Percentiles rank a stretch among this genome's conserved stretches.
Conservation (phyloP, 2,797 vertebrate species). For the Loris lydekkerianus region DNA sequence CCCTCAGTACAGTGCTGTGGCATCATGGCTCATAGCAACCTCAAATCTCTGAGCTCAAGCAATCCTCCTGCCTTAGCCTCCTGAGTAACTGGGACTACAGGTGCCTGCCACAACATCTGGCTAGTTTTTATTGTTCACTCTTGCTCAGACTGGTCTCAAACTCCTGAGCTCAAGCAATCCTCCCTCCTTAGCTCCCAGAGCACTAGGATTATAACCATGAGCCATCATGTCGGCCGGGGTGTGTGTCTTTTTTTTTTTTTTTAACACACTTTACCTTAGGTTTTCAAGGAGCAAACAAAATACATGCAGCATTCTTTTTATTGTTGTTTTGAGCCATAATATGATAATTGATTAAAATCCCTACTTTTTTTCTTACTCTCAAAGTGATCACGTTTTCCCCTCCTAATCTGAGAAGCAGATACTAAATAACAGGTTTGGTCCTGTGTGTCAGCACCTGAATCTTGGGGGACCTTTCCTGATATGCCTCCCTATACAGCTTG, state of each 20-base stretch:
- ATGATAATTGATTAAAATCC: conserved; percentile 11
- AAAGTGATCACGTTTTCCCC: background rate
- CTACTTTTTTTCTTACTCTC: conserved; percentile 40
- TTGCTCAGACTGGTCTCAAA: no score
- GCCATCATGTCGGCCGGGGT: no score
- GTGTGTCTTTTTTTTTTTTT: background rate
- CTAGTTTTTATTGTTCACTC: no score
- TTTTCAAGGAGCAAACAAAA: conserved; percentile 39
- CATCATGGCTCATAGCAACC: no score
- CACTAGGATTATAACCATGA: no score
- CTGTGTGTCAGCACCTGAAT: background rate
- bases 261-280: background rate
- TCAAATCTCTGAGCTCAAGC: no score
- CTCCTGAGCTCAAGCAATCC: no score
- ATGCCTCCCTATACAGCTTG: background rate
- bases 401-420: conserved; percentile 41
- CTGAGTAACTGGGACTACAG: no score
- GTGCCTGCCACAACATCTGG: no score
- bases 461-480: background rate
- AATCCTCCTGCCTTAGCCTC: no score
- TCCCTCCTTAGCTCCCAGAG: no score
- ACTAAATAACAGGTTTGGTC: background rate
- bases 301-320: background rate
- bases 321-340: background rate
- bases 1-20: no score